Conservation (phyloP, 2,797 vertebrate genomes). For the Chelon auratus region DNA sequence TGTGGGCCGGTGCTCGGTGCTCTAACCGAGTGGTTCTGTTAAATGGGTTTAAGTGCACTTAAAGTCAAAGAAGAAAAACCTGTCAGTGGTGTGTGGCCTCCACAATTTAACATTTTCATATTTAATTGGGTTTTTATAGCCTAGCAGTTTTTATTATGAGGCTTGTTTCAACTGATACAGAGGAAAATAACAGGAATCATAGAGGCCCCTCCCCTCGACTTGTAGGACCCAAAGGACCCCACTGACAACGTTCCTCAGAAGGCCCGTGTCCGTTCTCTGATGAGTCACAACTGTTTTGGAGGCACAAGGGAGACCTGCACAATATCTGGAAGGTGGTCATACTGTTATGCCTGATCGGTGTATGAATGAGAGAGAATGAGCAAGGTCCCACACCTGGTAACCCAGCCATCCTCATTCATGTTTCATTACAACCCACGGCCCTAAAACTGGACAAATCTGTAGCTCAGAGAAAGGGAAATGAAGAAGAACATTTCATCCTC, state of each 20-base stretch:
- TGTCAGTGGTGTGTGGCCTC: background rate
- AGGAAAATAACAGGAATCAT: too few species aligned
- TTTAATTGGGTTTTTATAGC: conserved; percentile 3
- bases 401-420: conserved; percentile 46
- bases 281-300: background rate
- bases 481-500: conserved; percentile 54
- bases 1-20: conserved; percentile 9
- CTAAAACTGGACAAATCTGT: conserved; percentile 73
- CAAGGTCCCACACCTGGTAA: conserved; percentile 27
- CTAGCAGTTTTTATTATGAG: too few species aligned
- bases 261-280: background rate
- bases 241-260: too few species aligned
- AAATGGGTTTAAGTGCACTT: conserved; percentile 44
- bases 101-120: conserved; percentile 17
- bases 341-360: background rate
- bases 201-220: too few species aligned
- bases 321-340: too few species aligned
- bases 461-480: conserved; percentile 35
- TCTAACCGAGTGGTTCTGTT: conserved; percentile 16
- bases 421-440: conserved; percentile 55
- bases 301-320: too few species aligned
- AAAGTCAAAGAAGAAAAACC: conserved; percentile 16
- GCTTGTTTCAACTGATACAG: too few species aligned
- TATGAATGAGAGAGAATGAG: background rate
- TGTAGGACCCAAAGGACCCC: too few species aligned